A percentile compares a stretch with the other conserved stretches of the same genome.
Conservation (phyloP, 1,140 invertebrate genomes). For the Metopolophium dirhodum region DNA sequence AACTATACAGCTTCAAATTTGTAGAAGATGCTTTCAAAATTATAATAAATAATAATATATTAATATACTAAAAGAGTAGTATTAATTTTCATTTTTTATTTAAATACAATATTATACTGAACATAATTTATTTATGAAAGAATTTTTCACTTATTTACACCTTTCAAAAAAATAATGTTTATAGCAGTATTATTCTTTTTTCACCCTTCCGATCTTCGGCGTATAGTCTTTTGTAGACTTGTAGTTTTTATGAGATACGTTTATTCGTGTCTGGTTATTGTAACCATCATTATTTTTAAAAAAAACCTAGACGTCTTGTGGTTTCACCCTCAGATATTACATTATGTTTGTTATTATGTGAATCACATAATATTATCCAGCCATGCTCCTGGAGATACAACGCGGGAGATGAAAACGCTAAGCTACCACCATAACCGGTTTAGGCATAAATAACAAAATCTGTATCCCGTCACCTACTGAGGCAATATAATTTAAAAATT, state of each 20-base stretch:
- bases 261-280: conserved; percentile 18
- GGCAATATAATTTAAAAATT: conserved; percentile 54
- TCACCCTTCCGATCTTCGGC: neutral
- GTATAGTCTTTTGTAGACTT: neutral
- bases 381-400: neutral
- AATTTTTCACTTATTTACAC: neutral
- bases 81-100: no score
- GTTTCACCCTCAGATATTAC: conserved; percentile 27
- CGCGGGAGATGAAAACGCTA: neutral
- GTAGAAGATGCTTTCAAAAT: neutral
- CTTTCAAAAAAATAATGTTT: neutral
- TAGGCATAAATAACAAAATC: conserved; percentile 39
- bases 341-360: conserved; percentile 15
- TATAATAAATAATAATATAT: neutral
- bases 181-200: neutral
- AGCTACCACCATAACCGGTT: conserved; percentile 33
- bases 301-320: conserved; percentile 29
- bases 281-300: neutral
- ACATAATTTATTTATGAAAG: neutral
- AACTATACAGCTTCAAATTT: neutral
- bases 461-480: conserved; percentile 24
- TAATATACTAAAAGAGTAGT: neutral
- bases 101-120: no score
- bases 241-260: neutral
- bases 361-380: conserved; percentile 1